Base-by-base conservation (phyloP, 2,113 vertebrate genomes). In the Capreolus pygargus region DNA sequence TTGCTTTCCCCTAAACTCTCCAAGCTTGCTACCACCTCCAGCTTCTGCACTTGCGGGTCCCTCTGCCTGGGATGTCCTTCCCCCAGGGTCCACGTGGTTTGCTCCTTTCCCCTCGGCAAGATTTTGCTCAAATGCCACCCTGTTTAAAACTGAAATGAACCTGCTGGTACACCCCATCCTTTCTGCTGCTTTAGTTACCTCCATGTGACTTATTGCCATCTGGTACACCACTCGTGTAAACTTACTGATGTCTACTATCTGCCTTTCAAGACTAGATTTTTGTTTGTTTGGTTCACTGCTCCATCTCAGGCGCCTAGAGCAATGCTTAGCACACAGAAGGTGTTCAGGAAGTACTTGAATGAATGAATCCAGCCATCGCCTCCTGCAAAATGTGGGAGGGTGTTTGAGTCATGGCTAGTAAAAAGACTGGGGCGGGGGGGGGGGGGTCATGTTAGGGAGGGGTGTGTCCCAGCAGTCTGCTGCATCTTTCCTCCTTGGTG, bases 61-160 rank as follows among this genome's bases (percentile, higher is more conserved):
- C 47, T 52, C 47, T 81, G 47, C 78, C 28, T n/a, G 54, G n/a
- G 39, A 60, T 36, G 55, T 39, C 85, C 43, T 36, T 52, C 23
- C 25, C 6, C 11, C 39, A 11, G 55, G 11, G 25, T 91, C 86
- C 5, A 27, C 4, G 0, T 21, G 52, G 61, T 58, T 78, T 54
- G 33, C n/a, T 87, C 81, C 43, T 76, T 93, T 50, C 16, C 43
- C 0, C 1, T 52, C 61, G 64, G 79, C 83, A 47, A 39, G 28
- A 58, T 39, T 95, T 89, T 54, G 57, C 39, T 94, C 76, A 86
- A 74, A n/a, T 64, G 76, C 45, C 86, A 81, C 58, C 15, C 33
- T 43, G 33, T 60, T 87, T 83, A 57, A 81, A 92, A 60, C 25
- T 0, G 55, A 91, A 89, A 57, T 0, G 36, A 96, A 55, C 2